Base-by-base conservation (phyloP, 2,888 invertebrate species). In the Meiosimyza decipiens region DNA sequence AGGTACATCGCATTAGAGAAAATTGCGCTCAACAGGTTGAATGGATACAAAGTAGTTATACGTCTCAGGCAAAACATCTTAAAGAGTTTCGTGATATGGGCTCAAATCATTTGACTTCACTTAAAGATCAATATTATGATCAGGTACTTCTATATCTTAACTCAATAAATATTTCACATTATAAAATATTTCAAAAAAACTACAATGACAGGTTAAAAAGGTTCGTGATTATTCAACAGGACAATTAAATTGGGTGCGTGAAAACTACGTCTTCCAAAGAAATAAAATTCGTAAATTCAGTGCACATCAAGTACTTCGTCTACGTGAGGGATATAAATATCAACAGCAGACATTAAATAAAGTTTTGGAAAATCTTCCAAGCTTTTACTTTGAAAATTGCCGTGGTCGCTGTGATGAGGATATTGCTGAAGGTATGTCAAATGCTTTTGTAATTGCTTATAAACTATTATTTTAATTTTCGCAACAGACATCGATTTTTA, bases 261-360 rank as follows among this genome's bases (percentile, higher is more conserved):
- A 97, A 86, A 97, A 96, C 88, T 98, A 98, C 88, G 94, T 97
- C 84, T 95, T 95, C 90, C 98, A 98, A 87, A 91, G 97, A 72
- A 95, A 96, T 87, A 94, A 96, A 87, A 96, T 98, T 77, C 90
- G 97, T 65, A 97, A 97, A 87, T 98, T 97, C 88, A 96, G 97
- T 88, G 93, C 95, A 22, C 95, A 96, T 84, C 97, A 98, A 87
- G 92, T 97, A 73, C 88, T 97, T 62, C 91, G 95, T 68, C 88
- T 98, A 60, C 92, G 97, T 49, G 97, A 97, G 86, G 95, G 96
- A 12, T 97, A 96, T 90, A 97, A 97, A 87, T 95, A 96, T 84
- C 97, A 98, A 87, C 98, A 98, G 86, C 96, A 96, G 87, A 95
- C 97, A 13, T 88, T 98, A 68, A 95, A 96, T 88, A 97, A 97